Evolutionary conservation across 2,888 invertebrate genomes (phyloP).

Genomic region (Sinopyrophorus schimmeli): DNA sequence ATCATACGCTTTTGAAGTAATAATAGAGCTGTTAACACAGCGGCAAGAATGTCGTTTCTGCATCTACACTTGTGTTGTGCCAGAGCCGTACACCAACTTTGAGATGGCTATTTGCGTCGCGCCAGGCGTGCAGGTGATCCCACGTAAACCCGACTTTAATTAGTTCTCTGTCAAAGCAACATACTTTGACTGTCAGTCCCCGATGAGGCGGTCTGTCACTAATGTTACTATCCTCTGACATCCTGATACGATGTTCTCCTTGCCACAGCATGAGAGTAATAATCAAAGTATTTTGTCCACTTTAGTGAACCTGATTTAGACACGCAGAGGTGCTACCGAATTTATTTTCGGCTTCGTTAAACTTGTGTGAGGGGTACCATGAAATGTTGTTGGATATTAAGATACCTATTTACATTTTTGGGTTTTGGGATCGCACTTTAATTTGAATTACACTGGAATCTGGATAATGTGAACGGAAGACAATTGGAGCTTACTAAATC

Average conservation of each 20-base stretch:
- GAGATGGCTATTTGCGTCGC: slow-evolving; percentile 46
- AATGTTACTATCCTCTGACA: slow-evolving; percentile 13
- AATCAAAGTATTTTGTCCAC: slow-evolving; percentile 5
- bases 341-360: slow-evolving; percentile 9
- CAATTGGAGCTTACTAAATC: no score
- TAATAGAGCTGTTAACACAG: slow-evolving; percentile 44
- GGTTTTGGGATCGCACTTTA: no score
- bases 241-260: slow-evolving; percentile 7
- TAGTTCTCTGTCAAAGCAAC: slow-evolving; percentile 48
- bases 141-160: slow-evolving; percentile 47
- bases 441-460: no score
- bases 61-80: slow-evolving; percentile 25
- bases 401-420: no score
- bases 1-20: no score
- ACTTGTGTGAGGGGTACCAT: no score
- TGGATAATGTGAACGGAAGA: no score
- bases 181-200: slow-evolving; percentile 40
- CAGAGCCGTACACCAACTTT: slow-evolving; percentile 33
- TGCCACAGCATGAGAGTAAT: slow-evolving; percentile 8
- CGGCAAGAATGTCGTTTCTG: slow-evolving; percentile 34
- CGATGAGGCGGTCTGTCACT: slow-evolving; percentile 33
- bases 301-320: slow-evolving; percentile 6
- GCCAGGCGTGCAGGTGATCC: slow-evolving; percentile 46
- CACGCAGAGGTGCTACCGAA: slow-evolving; percentile 2
- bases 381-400: no score